A percentile compares a stretch with the other conserved stretches of the same genome.
Evolutionary conservation across 2,797 vertebrate species (phyloP).

Genomic region (Anolis apletophallus): DNA sequence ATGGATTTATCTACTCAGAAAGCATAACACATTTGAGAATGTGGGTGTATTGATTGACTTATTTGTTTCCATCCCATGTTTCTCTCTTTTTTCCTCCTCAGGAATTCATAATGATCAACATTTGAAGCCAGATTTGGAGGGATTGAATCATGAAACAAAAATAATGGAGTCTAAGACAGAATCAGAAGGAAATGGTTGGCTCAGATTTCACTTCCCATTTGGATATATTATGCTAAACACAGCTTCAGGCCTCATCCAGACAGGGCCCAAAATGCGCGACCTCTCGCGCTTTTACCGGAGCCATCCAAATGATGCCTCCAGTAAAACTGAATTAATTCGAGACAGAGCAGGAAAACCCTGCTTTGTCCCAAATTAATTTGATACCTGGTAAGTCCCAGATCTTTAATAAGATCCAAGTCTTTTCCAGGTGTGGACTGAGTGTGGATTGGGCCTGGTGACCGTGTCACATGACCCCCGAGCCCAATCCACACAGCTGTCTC

Average conservation of each 20-base stretch:
- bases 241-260: background rate
- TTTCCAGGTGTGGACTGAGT: too few relatives aligned
- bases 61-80: background rate
- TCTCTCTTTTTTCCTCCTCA: background rate
- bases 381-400: too few relatives aligned
- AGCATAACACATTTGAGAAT: background rate
- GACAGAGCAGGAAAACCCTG: too few relatives aligned
- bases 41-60: background rate
- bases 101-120: conserved; percentile 9
- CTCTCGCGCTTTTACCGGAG: too few relatives aligned
- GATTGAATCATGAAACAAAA: conserved; percentile 13
- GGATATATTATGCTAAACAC: background rate
- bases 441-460: too few relatives aligned
- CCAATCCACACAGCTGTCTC: too few relatives aligned
- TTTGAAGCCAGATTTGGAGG: conserved; percentile 32
- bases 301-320: too few relatives aligned
- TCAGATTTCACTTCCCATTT: background rate
- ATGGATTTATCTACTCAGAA: background rate
- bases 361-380: too few relatives aligned
- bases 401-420: too few relatives aligned
- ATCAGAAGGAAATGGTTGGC: conserved; percentile 22
- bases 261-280: too few relatives aligned
- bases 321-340: too few relatives aligned
- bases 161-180: conserved; percentile 9
- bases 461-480: too few relatives aligned